A percentile compares a stretch with the other conserved stretches of the same genome.
Evolutionary conservation across 2,797 vertebrate genomes (phyloP).

Genomic region (Brachyalestes nurse): DNA sequence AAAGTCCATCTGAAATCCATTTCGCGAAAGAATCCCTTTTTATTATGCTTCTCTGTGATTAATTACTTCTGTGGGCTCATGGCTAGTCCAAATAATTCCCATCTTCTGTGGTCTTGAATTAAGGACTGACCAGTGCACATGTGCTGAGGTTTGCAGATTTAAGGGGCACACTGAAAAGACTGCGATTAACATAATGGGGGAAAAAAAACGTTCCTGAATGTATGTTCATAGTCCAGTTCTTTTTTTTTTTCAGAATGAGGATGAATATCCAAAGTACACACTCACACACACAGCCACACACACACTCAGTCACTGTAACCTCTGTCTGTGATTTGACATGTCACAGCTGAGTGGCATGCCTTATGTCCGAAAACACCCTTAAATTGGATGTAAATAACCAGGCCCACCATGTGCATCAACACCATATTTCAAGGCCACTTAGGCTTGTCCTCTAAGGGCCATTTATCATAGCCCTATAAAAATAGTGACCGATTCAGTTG

Average conservation of each 20-base stretch:
- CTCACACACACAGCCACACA: slow-evolving; percentile 3
- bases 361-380: slow-evolving; percentile 57
- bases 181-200: not conserved
- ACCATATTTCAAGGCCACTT: slow-evolving; percentile 59
- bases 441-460: slow-evolving; percentile 53
- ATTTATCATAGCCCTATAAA: slow-evolving; percentile 58
- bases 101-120: slow-evolving; percentile 54
- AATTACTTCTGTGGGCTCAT: slow-evolving; percentile 58
- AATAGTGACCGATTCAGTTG: slow-evolving; percentile 49
- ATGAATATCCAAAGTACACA: not conserved
- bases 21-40: slow-evolving; percentile 53
- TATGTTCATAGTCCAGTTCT: not conserved
- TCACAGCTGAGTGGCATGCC: slow-evolving; percentile 55
- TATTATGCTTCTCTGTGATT: slow-evolving; percentile 58
- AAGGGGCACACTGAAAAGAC: slow-evolving; percentile 6
- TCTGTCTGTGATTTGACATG: slow-evolving; percentile 49
- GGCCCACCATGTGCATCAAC: slow-evolving; percentile 56
- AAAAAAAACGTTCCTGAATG: not conserved
- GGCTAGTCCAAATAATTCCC: slow-evolving; percentile 48
- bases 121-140: slow-evolving; percentile 38
- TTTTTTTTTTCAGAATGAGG: not conserved
- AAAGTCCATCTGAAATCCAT: slow-evolving; percentile 61
- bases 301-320: slow-evolving; percentile 41
- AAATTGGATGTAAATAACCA: slow-evolving; percentile 56
- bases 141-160: slow-evolving; percentile 18